Evolutionary conservation across 2,888 invertebrate genomes (phyloP).

Genomic region (Pinctada fucata): DNA sequence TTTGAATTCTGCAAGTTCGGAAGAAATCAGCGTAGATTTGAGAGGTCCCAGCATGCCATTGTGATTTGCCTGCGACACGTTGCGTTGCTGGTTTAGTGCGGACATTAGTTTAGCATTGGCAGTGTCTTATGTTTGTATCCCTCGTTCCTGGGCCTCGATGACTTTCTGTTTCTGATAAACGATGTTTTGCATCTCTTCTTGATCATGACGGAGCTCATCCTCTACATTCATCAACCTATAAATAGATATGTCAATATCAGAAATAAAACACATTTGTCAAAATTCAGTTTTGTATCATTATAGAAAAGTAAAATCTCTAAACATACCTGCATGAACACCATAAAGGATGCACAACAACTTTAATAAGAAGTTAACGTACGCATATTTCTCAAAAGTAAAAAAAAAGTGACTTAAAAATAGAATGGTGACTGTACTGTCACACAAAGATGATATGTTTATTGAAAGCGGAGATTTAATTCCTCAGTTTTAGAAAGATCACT

Average conservation of each 20-base stretch:
- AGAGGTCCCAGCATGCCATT: slow-evolving; percentile 57
- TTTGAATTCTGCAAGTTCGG: slow-evolving; percentile 64
- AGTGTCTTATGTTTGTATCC: slow-evolving; percentile 90
- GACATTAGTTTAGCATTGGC: slow-evolving; percentile 88
- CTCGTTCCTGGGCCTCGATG: slow-evolving; percentile 89
- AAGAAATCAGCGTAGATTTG: slow-evolving; percentile 49
- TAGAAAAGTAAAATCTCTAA: no score
- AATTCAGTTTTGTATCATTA: background rate
- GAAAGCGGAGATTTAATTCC: background rate
- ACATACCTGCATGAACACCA: no score
- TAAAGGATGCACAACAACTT: no score
- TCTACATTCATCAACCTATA: slow-evolving; percentile 87
- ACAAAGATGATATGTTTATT: no score
- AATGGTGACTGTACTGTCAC: background rate
- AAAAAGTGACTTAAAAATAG: background rate
- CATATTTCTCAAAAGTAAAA: background rate
- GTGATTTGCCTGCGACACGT: slow-evolving; percentile 72
- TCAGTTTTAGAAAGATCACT: background rate
- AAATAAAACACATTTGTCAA: background rate
- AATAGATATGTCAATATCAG: slow-evolving; percentile 1
- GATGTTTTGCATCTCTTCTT: slow-evolving; percentile 90
- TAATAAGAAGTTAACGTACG: no score
- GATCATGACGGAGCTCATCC: slow-evolving; percentile 90
- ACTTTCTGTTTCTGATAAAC: slow-evolving; percentile 91
- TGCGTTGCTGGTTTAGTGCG: slow-evolving; percentile 88